phyloP scores from a whole-genome alignment of 2,888 invertebrate genomes.

The Clepsis dumicolana region DNA sequence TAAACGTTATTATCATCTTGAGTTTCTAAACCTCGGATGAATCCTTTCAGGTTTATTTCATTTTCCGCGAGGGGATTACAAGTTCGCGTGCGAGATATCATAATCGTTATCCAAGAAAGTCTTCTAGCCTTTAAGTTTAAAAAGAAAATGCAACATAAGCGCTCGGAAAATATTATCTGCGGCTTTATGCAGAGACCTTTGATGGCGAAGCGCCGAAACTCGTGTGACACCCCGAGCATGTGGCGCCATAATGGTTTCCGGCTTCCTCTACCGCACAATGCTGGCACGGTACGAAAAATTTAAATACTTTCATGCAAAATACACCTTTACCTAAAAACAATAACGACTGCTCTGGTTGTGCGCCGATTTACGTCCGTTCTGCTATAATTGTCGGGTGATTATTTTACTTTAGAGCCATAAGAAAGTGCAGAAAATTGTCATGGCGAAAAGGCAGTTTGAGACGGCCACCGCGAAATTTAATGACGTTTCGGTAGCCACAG shows the following conservation, averaged over 20 bases:
- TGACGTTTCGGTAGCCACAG: conserved; percentile 22
- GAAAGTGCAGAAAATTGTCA: conserved; percentile 43
- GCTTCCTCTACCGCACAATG: conserved; percentile 77
- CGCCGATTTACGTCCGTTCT: conserved; percentile 48
- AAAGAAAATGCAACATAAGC: conserved; percentile 20
- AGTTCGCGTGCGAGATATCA: conserved; percentile 38
- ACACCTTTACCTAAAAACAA: conserved; percentile 60
- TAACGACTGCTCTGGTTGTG: conserved; percentile 52
- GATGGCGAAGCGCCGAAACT: conserved; percentile 66
- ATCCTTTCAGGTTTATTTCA: neutral
- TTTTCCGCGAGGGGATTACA: conserved; percentile 22
- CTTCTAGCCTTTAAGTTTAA: conserved; percentile 36
- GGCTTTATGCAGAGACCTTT: conserved; percentile 52
- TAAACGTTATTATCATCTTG: conserved; percentile 5
- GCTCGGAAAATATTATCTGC: conserved; percentile 44
- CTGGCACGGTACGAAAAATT: conserved; percentile 69
- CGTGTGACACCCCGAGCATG: conserved; percentile 70
- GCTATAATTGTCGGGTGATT: conserved; percentile 43
- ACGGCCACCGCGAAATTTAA: conserved; percentile 35
- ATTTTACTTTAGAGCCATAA: conserved; percentile 43
- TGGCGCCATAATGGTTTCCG: conserved; percentile 80
- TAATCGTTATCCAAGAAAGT: conserved; percentile 34
- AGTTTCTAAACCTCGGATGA: neutral
- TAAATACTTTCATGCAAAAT: conserved; percentile 62
- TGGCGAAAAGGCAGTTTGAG: conserved; percentile 42